Evolutionary conservation across 2,113 vertebrate species (phyloP).

Genomic region (Gila orcuttii): DNA sequence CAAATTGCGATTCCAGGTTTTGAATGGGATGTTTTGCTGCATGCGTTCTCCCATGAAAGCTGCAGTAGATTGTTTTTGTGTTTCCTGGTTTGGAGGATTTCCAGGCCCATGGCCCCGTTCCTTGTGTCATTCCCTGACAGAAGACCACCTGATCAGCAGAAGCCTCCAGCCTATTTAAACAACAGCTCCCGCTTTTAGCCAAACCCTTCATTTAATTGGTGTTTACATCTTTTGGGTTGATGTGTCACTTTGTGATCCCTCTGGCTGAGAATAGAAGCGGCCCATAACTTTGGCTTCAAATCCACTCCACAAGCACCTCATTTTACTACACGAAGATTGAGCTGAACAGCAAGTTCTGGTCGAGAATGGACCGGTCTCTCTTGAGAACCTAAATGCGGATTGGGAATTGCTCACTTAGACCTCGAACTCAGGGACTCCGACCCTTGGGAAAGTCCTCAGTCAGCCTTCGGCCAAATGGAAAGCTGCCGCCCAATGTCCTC

Average conservation of each 20-base stretch:
- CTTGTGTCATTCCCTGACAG: slow-evolving; percentile 29
- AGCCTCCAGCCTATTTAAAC: slow-evolving; percentile 39
- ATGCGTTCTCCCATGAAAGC: slow-evolving; percentile 1
- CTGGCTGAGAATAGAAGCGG: slow-evolving; percentile 13
- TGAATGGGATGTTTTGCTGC: slow-evolving; percentile 12
- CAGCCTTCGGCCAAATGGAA: slow-evolving; percentile 79
- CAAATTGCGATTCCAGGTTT: background rate
- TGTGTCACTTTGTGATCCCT: slow-evolving; percentile 27
- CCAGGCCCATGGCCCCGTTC: slow-evolving; percentile 30
- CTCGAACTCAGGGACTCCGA: slow-evolving; percentile 49
- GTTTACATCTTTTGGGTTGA: slow-evolving; percentile 45
- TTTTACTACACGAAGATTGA: slow-evolving; percentile 22
- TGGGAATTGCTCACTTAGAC: slow-evolving; percentile 62
- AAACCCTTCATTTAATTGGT: slow-evolving; percentile 46
- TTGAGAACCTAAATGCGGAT: slow-evolving; percentile 45
- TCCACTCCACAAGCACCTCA: slow-evolving; percentile 45
- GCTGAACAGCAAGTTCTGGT: slow-evolving; percentile 37
- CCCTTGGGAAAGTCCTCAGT: slow-evolving; percentile 61
- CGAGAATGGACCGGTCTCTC: slow-evolving; percentile 51
- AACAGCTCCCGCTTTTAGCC: slow-evolving; percentile 29
- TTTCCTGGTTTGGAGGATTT: slow-evolving; percentile 28
- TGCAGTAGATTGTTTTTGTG: slow-evolving; percentile 30
- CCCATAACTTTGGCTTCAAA: slow-evolving; percentile 59
- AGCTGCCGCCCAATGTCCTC: slow-evolving; percentile 56
- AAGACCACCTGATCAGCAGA: slow-evolving; percentile 30